Evolutionary conservation across 2,888 invertebrate genomes (phyloP), one percentile per base, ranked within the genome.

Genomic region (Temnothorax unifasciatus): DNA sequence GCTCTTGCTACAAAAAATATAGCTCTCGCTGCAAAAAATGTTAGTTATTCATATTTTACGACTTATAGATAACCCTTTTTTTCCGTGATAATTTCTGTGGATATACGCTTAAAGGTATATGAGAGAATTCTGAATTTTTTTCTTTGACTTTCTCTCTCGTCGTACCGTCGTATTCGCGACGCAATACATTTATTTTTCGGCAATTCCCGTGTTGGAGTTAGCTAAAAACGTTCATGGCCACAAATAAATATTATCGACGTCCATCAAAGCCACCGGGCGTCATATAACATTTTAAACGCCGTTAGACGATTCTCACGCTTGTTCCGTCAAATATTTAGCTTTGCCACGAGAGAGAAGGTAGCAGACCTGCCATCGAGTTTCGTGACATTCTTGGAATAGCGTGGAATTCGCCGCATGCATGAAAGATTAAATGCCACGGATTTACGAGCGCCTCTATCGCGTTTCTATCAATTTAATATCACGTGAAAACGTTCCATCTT

Each of bases 201-300:
- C 47, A 8, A 41, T 41, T 34, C 50, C 44, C 29, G 34, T 34
- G 47, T 9, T 13, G 38, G 13, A 47, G 59, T 57, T 59, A 18
- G 25, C 18, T 81, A 73, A 81, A 81, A 81, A 0, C 18, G 38
- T 81, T 73, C 79, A 81, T 9, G 74, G 71, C 18, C 71, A 57
- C 44, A 47, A 9, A 38, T 21, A 47, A 59, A 29, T 54, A 81
- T 84, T 69, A 87, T 89, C 61, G 75, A 66, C n/a, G 83, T 64
- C 85, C 59, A 54, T 87, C 85, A 84, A 76, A 82, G 64, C 63
- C 41, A 73, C 50, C 63, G 38, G 34, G 41, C 44, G 34, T 59
- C 59, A 44, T 76, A 81, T 68, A 88, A 88, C 74, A 85, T 74
- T 41, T 74, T 41, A 77, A 64, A 87, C 61, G 54, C 73, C 76